These are phyloP conservation scores for Raja brachyura DNA, from an alignment of 2,113 vertebrate species.

Conservation along the genomic window DNA sequence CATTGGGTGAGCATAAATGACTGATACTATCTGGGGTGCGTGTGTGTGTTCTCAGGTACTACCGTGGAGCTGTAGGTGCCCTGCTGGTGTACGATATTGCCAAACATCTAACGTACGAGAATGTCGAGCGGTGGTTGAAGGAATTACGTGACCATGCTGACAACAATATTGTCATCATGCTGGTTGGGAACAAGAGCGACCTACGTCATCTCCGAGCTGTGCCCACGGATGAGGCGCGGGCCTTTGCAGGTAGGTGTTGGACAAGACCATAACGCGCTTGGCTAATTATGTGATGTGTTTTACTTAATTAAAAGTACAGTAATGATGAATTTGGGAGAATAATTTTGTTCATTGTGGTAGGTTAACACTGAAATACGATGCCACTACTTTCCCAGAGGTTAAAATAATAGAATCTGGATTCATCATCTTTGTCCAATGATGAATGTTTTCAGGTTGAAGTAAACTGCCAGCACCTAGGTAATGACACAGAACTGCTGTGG, in stretches of 20 bases:
- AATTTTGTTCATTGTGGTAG: neutral
- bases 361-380: neutral
- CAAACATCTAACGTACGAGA: constrained; percentile 92
- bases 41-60: constrained; percentile 65
- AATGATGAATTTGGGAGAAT: neutral
- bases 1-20: neutral
- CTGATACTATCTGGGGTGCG: neutral
- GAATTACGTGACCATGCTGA: constrained; percentile 92
- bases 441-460: neutral
- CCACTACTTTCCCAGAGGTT: neutral
- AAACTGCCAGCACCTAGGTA: neutral
- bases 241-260: constrained; percentile 70
- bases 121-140: constrained; percentile 93
- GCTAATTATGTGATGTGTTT: too few relatives aligned
- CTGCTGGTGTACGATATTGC: constrained; percentile 92
- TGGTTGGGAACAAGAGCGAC: constrained; percentile 95
- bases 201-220: constrained; percentile 84
- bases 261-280: neutral
- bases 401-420: neutral
- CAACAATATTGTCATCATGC: constrained; percentile 95
- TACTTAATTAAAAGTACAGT: neutral
- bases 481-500: too few relatives aligned
- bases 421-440: neutral
- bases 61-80: constrained; percentile 82
- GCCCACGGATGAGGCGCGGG: constrained; percentile 85